Percentiles rank a stretch among this genome's conserved stretches.
Evolutionary conservation across 2,113 vertebrate species (phyloP).

Genomic region (Eptesicus fuscus): DNA sequence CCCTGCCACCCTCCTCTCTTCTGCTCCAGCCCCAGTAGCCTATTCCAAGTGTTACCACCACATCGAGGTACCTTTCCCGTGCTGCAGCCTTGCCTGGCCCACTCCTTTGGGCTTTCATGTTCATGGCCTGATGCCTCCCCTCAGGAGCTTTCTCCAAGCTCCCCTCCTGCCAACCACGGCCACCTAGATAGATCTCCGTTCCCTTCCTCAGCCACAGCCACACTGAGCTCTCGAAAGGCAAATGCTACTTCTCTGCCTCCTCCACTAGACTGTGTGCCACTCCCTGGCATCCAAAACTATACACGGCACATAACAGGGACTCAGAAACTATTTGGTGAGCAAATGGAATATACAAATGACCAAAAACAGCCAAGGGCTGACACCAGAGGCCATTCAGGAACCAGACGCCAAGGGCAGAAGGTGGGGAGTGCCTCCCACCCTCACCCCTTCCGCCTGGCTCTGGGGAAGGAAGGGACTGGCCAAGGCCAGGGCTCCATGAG

Average conservation of each 20-base stretch:
- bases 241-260: neutral
- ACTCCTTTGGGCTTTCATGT: accelerated
- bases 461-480: neutral
- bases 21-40: neutral
- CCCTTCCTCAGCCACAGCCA: neutral
- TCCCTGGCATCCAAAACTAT: neutral
- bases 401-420: neutral
- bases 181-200: neutral
- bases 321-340: neutral
- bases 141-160: neutral
- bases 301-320: neutral
- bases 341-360: neutral
- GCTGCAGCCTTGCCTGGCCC: neutral
- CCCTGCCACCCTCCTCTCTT: neutral
- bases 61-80: neutral
- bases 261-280: neutral
- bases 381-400: neutral
- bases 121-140: neutral
- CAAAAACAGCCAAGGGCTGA: neutral
- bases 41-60: neutral
- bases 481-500: neutral
- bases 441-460: neutral
- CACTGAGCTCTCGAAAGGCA: accelerated
- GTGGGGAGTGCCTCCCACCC: neutral
- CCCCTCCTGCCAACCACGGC: neutral